These are phyloP conservation scores for Gadopsis marmoratus DNA, from an alignment of 2,797 vertebrate species.

Conservation along the genomic window DNA sequence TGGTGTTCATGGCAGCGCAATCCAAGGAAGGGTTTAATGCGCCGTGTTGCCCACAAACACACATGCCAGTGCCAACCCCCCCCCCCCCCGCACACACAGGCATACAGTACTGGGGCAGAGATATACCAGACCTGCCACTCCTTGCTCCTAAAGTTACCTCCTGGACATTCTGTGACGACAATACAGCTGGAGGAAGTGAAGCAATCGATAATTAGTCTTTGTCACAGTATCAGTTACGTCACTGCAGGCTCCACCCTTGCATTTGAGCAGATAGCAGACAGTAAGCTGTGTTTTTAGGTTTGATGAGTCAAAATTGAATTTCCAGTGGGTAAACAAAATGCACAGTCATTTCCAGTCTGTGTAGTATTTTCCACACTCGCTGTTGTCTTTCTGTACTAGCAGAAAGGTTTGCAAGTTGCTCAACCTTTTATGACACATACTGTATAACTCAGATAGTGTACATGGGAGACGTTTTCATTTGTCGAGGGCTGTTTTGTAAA, in stretches of 20 bases:
- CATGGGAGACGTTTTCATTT: background rate
- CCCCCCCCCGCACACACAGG: conserved; percentile 12
- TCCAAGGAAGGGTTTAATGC: conserved; percentile 45
- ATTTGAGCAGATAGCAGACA: conserved; percentile 7
- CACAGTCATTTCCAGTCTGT: conserved; percentile 1
- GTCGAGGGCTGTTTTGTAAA: background rate
- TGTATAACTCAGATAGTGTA: background rate
- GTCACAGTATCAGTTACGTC: conserved; percentile 67
- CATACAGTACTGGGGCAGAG: conserved; percentile 11
- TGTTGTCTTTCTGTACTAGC: background rate
- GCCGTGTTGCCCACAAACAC: conserved; percentile 21
- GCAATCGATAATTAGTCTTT: conserved; percentile 71
- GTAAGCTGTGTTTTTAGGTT: conserved; percentile 5
- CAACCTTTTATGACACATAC: conserved; percentile 24
- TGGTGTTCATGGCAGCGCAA: no score
- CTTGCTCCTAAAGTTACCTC: conserved; percentile 51
- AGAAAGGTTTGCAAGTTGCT: conserved; percentile 19
- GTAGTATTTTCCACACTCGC: conserved; percentile 9
- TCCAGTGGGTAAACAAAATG: conserved; percentile 27
- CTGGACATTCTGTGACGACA: conserved; percentile 69
- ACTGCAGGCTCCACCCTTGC: conserved; percentile 43
- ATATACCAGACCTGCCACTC: conserved; percentile 68
- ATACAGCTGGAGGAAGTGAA: conserved; percentile 72
- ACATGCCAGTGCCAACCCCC: conserved; percentile 27
- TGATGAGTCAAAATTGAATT: conserved; percentile 57